A percentile compares a stretch with the other conserved stretches of the same genome.
Evolutionary conservation across 1,140 invertebrate species (phyloP).

Genomic region (Pseudomyrmex concolor): DNA sequence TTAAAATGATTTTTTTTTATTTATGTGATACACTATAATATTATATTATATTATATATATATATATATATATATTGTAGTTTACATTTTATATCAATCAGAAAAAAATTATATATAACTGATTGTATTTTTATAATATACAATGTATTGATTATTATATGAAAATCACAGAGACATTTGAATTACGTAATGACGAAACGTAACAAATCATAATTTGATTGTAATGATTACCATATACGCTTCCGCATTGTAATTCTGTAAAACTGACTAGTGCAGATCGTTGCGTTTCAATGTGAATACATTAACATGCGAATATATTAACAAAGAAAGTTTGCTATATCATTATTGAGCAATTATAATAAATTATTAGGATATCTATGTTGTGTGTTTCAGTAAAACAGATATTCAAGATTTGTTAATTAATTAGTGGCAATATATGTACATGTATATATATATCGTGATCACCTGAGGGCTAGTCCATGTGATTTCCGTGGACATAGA

Average conservation of each 20-base stretch:
- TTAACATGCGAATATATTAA: constrained; percentile 46
- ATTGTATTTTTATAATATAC: constrained; percentile 36
- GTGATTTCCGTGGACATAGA: too few species aligned
- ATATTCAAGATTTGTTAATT: constrained; percentile 12
- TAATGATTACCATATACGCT: constrained; percentile 41
- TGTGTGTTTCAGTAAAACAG: constrained; percentile 7
- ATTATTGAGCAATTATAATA: constrained; percentile 50
- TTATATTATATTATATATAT: neutral
- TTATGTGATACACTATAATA: neutral
- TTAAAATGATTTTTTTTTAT: neutral
- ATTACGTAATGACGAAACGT: constrained; percentile 46
- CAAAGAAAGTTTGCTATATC: constrained; percentile 50
- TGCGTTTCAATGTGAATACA: constrained; percentile 51
- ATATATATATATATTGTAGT: too few species aligned
- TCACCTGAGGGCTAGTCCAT: too few species aligned
- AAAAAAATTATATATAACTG: too few species aligned
- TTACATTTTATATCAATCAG: too few species aligned
- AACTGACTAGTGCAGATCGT: constrained; percentile 41
- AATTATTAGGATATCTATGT: constrained; percentile 26
- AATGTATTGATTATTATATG: constrained; percentile 20
- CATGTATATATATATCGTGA: too few species aligned
- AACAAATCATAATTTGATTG: constrained; percentile 37
- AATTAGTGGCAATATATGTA: too few species aligned
- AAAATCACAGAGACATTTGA: constrained; percentile 29
- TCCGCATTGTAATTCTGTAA: constrained; percentile 23